Percentiles rank a stretch among this genome's conserved stretches.
Conservation (phyloP, 2,113 vertebrate species). For the Eulemur rufifrons region DNA sequence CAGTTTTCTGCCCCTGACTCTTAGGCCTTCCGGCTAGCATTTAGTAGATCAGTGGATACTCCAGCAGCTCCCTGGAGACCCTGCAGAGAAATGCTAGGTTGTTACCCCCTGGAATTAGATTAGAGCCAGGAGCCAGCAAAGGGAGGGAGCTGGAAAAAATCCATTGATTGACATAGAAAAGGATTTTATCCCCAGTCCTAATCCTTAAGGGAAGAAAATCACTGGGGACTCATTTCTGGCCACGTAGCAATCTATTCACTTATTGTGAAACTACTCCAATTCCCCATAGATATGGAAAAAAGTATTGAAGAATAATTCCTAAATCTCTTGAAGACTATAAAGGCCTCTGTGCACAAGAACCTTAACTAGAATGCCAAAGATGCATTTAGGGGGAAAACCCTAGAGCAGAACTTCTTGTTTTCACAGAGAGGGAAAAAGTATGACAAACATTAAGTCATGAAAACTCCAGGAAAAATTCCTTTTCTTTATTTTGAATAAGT, state of each 20-base stretch:
- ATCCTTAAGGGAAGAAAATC: neutral
- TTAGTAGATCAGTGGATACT: neutral
- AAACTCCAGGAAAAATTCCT: neutral
- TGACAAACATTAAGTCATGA: neutral
- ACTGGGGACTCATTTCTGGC: neutral
- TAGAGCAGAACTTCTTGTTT: neutral
- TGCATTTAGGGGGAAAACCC: neutral
- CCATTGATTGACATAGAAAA: neutral
- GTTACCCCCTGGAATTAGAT: neutral
- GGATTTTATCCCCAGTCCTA: neutral
- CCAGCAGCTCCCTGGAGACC: neutral
- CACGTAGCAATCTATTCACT: neutral
- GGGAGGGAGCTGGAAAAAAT: neutral
- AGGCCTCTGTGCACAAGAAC: neutral
- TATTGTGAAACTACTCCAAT: neutral
- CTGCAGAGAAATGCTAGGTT: neutral
- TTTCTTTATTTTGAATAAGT: neutral
- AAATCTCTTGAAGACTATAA: neutral
- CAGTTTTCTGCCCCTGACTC: neutral
- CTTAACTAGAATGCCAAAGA: neutral
- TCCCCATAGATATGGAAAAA: neutral
- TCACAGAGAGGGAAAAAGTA: neutral
- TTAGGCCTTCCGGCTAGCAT: neutral
- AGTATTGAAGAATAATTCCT: neutral
- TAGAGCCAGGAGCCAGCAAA: neutral